A percentile compares a stretch with the other conserved stretches of the same genome.
phyloP scores from a whole-genome alignment of 2,797 vertebrate genomes.

The Sylvilagus floridanus region DNA sequence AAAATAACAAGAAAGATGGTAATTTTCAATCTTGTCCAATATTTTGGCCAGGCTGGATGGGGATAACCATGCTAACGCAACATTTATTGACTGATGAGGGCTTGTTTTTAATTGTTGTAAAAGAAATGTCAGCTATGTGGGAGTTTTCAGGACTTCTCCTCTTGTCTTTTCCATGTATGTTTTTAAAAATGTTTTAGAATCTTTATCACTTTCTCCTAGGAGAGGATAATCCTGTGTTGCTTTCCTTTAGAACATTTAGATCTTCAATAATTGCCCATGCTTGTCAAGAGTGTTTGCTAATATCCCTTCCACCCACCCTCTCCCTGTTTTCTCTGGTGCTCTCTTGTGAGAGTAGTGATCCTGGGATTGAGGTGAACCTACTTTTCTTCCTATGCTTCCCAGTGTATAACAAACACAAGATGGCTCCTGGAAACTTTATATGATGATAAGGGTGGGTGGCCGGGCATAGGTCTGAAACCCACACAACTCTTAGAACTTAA shows the following conservation, averaged over 20 bases:
- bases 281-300: neutral
- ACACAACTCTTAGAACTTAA: neutral
- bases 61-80: neutral
- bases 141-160: neutral
- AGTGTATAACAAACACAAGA: neutral
- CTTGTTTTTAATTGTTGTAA: neutral
- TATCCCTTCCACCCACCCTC: neutral
- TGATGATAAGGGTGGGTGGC: neutral
- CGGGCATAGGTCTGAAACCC: neutral
- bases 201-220: neutral
- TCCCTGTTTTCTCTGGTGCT: neutral
- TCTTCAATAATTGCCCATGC: neutral
- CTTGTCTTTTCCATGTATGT: neutral
- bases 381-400: neutral
- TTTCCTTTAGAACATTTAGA: neutral
- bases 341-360: neutral
- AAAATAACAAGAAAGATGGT: neutral
- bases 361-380: neutral
- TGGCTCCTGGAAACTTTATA: neutral
- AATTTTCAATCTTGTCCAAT: neutral
- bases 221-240: neutral
- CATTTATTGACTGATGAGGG: neutral
- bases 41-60: neutral
- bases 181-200: neutral
- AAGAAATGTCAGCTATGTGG: neutral